Evolutionary conservation across 2,888 invertebrate species (phyloP).

Genomic region (Leucoma salicis): DNA sequence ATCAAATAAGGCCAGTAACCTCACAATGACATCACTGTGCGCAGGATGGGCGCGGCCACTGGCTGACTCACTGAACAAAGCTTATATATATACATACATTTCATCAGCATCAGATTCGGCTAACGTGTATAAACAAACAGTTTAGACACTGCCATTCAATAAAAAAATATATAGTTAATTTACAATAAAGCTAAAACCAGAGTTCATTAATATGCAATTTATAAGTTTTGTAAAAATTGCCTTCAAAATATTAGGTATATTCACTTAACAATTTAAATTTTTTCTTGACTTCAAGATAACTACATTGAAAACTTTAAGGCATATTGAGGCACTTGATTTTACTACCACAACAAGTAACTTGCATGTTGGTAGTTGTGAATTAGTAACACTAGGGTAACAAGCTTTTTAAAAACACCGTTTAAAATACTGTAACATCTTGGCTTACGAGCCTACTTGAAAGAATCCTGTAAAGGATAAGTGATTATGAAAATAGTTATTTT

Average conservation of each 20-base stretch:
- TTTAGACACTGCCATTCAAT: constrained; percentile 22
- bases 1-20: constrained; percentile 42
- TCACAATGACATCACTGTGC: constrained; percentile 35
- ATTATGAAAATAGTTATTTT: constrained; percentile 16
- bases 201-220: constrained; percentile 32
- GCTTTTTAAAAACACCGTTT: not conserved
- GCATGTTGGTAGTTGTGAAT: constrained; percentile 26
- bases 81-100: constrained; percentile 31
- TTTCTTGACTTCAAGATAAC: constrained; percentile 14
- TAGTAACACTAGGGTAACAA: constrained; percentile 21
- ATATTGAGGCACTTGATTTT: constrained; percentile 68
- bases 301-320: constrained; percentile 54
- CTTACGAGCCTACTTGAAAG: constrained; percentile 10
- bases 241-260: constrained; percentile 26
- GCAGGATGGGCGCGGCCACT: constrained; percentile 23
- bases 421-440: constrained; percentile 20
- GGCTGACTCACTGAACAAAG: constrained; percentile 36
- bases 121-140: constrained; percentile 15
- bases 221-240: constrained; percentile 25
- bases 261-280: constrained; percentile 37
- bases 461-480: constrained; percentile 14
- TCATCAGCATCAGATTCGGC: constrained; percentile 15
- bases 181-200: constrained; percentile 71
- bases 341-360: constrained; percentile 43
- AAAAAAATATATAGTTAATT: constrained; percentile 45